Conservation (phyloP, 2,888 invertebrate genomes). For the Drosophila kuntzei region DNA sequence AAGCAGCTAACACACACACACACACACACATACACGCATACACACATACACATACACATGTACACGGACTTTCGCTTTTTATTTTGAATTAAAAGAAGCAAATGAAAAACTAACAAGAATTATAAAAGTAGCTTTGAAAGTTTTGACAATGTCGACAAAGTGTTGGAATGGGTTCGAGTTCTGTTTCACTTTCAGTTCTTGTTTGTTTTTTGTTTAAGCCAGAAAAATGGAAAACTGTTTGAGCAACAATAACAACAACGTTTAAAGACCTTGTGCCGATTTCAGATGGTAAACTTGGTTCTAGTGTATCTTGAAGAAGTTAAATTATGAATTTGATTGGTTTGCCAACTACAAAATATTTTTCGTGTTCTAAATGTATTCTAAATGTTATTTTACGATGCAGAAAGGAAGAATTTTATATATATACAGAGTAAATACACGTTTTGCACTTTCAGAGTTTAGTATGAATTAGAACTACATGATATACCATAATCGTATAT, state of each 20-base stretch:
- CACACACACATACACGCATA: constrained; percentile 12
- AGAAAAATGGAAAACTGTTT: constrained; percentile 66
- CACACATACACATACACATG: constrained; percentile 9
- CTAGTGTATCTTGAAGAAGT: constrained; percentile 17
- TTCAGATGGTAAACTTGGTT: constrained; percentile 39
- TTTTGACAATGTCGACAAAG: constrained; percentile 69
- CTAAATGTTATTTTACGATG: constrained; percentile 59
- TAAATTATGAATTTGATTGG: constrained; percentile 48
- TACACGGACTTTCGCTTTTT: constrained; percentile 46
- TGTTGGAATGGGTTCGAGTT: constrained; percentile 39
- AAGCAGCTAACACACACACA: constrained; percentile 34
- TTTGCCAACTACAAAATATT: constrained; percentile 44
- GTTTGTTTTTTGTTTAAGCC: constrained; percentile 15
- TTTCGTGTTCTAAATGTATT: constrained; percentile 75
- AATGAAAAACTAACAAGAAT: constrained; percentile 51
- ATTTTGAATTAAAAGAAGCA: constrained; percentile 48
- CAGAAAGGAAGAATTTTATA: constrained; percentile 32
- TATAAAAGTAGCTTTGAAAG: constrained; percentile 54
- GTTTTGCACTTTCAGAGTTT: constrained; percentile 78
- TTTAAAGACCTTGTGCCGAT: constrained; percentile 60
- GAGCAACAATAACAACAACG: constrained; percentile 22
- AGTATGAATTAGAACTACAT: constrained; percentile 43
- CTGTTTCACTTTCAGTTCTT: constrained; percentile 14
- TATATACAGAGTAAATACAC: constrained; percentile 33
- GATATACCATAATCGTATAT: constrained; percentile 31